Evolutionary conservation across 2,797 vertebrate genomes (phyloP).

Genomic region (Morus bassanus): DNA sequence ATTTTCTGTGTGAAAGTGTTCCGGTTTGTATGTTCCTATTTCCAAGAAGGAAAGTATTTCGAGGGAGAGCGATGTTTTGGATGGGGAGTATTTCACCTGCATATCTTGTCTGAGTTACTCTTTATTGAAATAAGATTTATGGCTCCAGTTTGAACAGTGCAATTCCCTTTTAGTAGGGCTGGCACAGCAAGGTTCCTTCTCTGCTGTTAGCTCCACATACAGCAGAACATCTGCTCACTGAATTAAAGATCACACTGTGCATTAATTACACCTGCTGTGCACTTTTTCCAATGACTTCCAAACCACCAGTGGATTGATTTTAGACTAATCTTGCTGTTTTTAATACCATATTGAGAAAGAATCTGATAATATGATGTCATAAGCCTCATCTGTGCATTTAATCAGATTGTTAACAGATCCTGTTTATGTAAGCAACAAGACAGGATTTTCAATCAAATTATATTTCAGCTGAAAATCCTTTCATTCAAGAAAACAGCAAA

Average conservation of each 20-base stretch:
- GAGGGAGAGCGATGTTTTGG: neutral
- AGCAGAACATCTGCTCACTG: constrained; percentile 53
- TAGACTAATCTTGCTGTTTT: constrained; percentile 26
- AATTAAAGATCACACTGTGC: constrained; percentile 33
- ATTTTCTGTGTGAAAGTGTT: neutral
- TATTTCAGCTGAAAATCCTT: neutral
- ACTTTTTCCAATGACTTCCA: constrained; percentile 35
- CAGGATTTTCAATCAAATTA: neutral
- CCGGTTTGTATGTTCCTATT: neutral
- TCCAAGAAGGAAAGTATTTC: neutral
- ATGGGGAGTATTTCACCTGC: neutral
- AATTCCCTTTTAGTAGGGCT: neutral
- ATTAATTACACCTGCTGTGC: constrained; percentile 57
- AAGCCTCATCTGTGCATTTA: constrained; percentile 29
- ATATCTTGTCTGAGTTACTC: neutral
- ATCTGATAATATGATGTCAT: neutral
- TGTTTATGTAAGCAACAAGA: neutral
- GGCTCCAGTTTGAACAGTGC: neutral
- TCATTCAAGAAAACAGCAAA: neutral
- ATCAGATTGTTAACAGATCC: neutral
- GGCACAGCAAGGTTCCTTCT: neutral
- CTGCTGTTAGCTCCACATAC: neutral
- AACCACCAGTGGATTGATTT: constrained; percentile 23
- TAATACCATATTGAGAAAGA: constrained; percentile 5
- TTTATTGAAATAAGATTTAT: neutral